Percentiles rank a stretch among this genome's conserved stretches.
Evolutionary conservation across 2,797 vertebrate genomes (phyloP).

Genomic region (Miichthys miiuy): DNA sequence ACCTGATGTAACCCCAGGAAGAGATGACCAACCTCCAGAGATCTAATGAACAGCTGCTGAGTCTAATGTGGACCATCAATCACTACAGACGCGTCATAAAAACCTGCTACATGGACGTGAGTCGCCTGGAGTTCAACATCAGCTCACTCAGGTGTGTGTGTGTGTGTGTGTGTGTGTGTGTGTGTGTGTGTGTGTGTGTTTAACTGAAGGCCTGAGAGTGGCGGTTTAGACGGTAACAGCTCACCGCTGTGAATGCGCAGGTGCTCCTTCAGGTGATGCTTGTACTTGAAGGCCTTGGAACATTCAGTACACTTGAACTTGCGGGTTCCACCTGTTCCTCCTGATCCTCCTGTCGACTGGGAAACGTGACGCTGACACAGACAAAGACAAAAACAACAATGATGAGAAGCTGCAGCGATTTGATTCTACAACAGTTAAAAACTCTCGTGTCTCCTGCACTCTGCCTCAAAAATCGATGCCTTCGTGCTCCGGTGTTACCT

Average conservation of each 20-base stretch:
- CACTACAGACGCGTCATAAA: neutral
- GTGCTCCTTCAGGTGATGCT: constrained; percentile 99
- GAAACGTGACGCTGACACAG: constrained; percentile 90
- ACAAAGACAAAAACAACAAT: neutral
- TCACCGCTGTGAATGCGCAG: constrained; percentile 98
- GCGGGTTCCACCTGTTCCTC: constrained; percentile 88
- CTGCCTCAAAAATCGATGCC: neutral
- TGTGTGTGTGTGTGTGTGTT: constrained; percentile 6
- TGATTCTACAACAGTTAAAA: neutral
- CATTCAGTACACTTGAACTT: constrained; percentile 99
- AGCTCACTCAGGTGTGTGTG: neutral
- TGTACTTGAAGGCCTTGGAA: constrained; percentile 99
- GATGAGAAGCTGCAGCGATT: constrained; percentile 2
- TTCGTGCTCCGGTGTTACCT: constrained; percentile 81
- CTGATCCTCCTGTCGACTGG: constrained; percentile 89
- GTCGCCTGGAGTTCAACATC: neutral
- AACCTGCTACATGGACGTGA: too few species aligned
- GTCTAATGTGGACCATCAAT: neutral
- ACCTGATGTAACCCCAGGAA: neutral
- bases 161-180: too few species aligned
- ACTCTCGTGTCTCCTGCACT: neutral
- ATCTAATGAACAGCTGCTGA: neutral
- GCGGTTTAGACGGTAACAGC: constrained; percentile 50
- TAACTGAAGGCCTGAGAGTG: neutral
- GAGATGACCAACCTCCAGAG: neutral